Conservation (phyloP, 1,140 invertebrate species). For the Triops longicaudatus region DNA sequence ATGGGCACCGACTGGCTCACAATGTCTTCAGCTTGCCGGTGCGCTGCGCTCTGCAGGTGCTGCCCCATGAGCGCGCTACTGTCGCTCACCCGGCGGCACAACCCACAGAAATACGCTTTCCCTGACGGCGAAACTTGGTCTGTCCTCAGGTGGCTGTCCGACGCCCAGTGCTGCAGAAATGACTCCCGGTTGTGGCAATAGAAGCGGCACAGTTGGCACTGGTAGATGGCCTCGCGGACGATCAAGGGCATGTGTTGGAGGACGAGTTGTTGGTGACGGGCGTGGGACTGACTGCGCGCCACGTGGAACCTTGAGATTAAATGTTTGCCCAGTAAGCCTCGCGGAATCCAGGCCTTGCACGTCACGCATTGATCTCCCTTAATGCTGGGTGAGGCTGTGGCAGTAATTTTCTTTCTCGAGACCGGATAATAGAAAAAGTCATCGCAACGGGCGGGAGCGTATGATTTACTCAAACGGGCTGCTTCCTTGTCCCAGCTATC, state of each 20-base stretch:
- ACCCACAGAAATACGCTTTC: conserved; percentile 58
- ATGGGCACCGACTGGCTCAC: conserved; percentile 71
- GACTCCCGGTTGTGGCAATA: conserved; percentile 66
- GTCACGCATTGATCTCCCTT: conserved; percentile 48
- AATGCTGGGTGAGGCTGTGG: no score
- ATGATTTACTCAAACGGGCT: neutral
- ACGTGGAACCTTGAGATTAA: conserved; percentile 72
- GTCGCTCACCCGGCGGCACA: conserved; percentile 63
- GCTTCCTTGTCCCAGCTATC: neutral
- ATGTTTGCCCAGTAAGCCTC: conserved; percentile 66
- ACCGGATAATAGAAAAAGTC: neutral
- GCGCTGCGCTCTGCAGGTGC: conserved; percentile 56
- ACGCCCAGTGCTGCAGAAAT: conserved; percentile 58
- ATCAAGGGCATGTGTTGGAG: conserved; percentile 66
- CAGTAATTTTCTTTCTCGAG: no score
- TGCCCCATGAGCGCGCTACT: conserved; percentile 54
- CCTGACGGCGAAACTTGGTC: conserved; percentile 13
- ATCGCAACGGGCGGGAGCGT: neutral
- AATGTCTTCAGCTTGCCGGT: conserved; percentile 58
- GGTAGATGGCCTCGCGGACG: conserved; percentile 68
- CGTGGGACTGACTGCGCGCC: conserved; percentile 39
- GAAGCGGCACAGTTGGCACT: conserved; percentile 71
- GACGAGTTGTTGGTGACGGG: conserved; percentile 48
- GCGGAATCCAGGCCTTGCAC: conserved; percentile 56
- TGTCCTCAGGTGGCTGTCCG: conserved; percentile 48